phyloP scores from a whole-genome alignment of 2,797 vertebrate species.

The Momotus momota region DNA sequence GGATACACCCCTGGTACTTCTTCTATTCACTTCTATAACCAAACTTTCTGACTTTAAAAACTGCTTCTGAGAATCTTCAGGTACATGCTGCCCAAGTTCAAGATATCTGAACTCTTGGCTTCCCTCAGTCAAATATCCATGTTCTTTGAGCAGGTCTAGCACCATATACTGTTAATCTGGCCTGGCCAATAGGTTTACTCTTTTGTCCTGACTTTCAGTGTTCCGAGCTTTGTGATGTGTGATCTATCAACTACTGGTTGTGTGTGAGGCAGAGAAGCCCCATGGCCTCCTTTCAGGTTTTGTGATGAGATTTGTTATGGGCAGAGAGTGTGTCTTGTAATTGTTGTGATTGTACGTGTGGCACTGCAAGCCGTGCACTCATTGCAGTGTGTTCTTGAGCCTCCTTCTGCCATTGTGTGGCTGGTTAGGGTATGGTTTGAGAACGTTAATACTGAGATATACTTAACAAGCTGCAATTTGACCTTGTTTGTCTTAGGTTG shows the following conservation, averaged over 20 bases:
- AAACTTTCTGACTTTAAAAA: background rate
- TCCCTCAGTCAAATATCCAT: background rate
- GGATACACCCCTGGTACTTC: background rate
- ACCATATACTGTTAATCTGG: background rate
- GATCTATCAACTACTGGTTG: background rate
- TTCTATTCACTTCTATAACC: background rate
- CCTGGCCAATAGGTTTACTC: background rate
- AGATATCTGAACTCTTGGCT: background rate
- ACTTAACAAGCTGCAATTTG: background rate
- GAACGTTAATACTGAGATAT: background rate
- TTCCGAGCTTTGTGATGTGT: background rate
- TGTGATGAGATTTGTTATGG: background rate
- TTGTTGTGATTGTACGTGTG: background rate
- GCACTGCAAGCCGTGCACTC: background rate
- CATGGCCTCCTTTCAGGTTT: background rate
- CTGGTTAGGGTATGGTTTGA: background rate
- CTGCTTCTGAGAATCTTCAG: background rate
- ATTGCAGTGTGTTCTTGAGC: background rate
- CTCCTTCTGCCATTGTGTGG: background rate
- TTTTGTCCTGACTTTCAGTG: background rate
- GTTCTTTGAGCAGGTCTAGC: background rate
- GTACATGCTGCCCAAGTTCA: too few relatives aligned
- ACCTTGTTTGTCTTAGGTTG: background rate
- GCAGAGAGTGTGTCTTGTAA: background rate
- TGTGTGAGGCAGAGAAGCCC: background rate